Evolutionary conservation across 1,140 invertebrate genomes (phyloP).

Genomic region (Reticulitermes speratus): DNA sequence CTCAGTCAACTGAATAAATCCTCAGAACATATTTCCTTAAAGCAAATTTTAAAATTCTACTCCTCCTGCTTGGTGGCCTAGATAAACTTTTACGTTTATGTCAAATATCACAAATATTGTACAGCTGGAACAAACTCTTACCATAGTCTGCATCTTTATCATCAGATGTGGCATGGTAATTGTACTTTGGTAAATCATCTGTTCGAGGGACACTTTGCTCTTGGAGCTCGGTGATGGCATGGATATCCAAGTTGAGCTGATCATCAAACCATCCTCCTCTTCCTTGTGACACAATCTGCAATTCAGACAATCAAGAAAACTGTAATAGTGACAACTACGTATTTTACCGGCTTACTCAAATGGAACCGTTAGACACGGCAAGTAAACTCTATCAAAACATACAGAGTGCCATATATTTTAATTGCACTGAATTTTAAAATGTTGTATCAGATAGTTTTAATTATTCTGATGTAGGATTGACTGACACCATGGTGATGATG

Average conservation of each 20-base stretch:
- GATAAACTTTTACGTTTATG: neutral
- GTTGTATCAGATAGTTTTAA: no score
- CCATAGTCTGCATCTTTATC: slow-evolving; percentile 68
- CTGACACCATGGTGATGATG: no score
- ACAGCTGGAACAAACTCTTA: slow-evolving; percentile 37
- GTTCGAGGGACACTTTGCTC: slow-evolving; percentile 75
- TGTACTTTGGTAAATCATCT: slow-evolving; percentile 91
- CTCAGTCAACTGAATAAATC: no score
- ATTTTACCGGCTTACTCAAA: no score
- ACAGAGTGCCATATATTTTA: no score
- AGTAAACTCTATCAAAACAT: no score
- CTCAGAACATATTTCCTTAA: no score
- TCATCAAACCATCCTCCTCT: slow-evolving; percentile 76
- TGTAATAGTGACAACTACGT: neutral
- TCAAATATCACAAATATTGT: no score
- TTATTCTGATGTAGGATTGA: no score
- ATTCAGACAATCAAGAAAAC: slow-evolving; percentile 22
- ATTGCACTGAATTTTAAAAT: no score
- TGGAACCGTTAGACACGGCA: no score
- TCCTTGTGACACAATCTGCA: slow-evolving; percentile 75
- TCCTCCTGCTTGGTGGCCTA: neutral
- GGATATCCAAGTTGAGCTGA: slow-evolving; percentile 87
- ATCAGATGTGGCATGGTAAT: slow-evolving; percentile 68
- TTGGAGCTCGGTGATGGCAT: slow-evolving; percentile 91
- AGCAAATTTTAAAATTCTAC: neutral